A percentile compares a stretch with the other conserved stretches of the same genome.
phyloP scores from a whole-genome alignment of 1,140 invertebrate genomes.

The Caerostris darwini region DNA sequence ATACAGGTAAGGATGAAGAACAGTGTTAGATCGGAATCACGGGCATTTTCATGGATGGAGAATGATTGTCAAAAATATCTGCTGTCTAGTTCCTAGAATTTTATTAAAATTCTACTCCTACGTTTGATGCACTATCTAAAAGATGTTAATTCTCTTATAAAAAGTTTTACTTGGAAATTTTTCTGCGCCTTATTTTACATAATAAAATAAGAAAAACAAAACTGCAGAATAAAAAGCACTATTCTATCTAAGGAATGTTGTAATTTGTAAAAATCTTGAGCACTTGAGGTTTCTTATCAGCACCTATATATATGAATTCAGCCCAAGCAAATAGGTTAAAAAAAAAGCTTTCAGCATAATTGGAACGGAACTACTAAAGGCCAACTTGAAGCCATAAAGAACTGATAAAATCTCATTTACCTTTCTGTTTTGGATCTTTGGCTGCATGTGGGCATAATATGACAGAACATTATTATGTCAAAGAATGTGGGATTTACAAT shows the following conservation, averaged over 20 bases:
- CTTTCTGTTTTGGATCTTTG: constrained; percentile 77
- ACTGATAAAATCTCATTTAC: constrained; percentile 73
- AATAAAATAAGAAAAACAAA: constrained; percentile 29
- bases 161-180: background rate
- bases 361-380: constrained; percentile 56
- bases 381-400: constrained; percentile 64
- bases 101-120: constrained; percentile 31
- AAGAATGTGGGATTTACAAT: constrained; percentile 27
- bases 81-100: background rate
- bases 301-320: constrained; percentile 64
- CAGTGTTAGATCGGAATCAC: background rate
- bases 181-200: constrained; percentile 10
- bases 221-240: constrained; percentile 64
- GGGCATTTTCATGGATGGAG: background rate
- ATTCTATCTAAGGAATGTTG: constrained; percentile 51
- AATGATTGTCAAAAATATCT: background rate
- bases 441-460: constrained; percentile 75
- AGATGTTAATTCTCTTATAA: background rate
- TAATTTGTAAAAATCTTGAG: background rate
- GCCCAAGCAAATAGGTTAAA: constrained; percentile 74
- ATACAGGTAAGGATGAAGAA: background rate
- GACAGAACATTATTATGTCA: constrained; percentile 65
- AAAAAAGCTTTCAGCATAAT: constrained; percentile 65
- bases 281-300: constrained; percentile 27
- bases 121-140: constrained; percentile 34